Conservation (phyloP, 1,140 invertebrate species). For the Maconellicoccus hirsutus region DNA sequence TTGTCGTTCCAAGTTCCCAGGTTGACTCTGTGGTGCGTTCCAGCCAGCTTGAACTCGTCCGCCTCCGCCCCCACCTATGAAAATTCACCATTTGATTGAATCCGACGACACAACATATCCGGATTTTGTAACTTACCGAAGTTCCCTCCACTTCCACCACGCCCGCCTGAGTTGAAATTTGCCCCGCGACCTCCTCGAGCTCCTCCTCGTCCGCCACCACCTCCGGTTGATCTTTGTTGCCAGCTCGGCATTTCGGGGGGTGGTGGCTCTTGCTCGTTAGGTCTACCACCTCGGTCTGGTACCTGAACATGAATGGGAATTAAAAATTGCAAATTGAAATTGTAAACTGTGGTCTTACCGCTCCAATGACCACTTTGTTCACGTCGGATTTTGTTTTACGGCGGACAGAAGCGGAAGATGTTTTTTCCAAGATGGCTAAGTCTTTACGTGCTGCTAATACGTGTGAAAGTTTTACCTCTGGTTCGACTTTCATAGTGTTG, state of each 20-base stretch:
- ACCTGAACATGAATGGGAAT: conserved; percentile 38
- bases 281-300: conserved; percentile 78
- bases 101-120: not conserved
- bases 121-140: too few species aligned
- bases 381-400: conserved; percentile 67
- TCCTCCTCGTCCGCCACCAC: conserved; percentile 16
- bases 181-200: conserved; percentile 23
- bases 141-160: conserved; percentile 21
- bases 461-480: conserved; percentile 52
- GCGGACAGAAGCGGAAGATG: conserved; percentile 62
- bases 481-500: conserved; percentile 46
- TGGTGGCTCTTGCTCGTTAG: conserved; percentile 76
- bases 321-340: conserved; percentile 14
- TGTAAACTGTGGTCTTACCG: too few species aligned
- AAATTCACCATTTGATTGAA: not conserved
- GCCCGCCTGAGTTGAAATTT: conserved; percentile 25
- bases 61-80: conserved; percentile 24
- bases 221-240: conserved; percentile 44
- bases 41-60: conserved; percentile 29
- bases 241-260: conserved; percentile 93
- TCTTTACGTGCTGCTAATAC: conserved; percentile 72
- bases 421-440: conserved; percentile 75
- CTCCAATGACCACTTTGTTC: conserved; percentile 77
- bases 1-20: conserved; percentile 17
- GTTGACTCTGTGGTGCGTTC: conserved; percentile 25